phyloP scores from a whole-genome alignment of 2,113 vertebrate species.

The Siniperca knerii region DNA sequence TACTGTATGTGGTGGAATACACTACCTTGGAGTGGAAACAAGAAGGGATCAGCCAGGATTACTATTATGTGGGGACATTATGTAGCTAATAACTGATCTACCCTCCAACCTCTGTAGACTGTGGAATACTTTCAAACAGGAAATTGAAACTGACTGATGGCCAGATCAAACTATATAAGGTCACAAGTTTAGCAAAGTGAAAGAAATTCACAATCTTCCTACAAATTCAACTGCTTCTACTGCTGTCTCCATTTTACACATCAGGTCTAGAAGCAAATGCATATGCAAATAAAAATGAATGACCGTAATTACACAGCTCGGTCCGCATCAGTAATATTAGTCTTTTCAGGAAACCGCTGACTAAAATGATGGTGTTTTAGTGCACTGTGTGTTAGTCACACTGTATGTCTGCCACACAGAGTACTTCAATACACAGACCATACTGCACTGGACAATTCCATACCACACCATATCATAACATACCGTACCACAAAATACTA shows the following conservation, averaged over 20 bases:
- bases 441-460: background rate
- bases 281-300: background rate
- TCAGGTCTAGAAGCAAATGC: background rate
- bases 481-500: background rate
- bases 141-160: background rate
- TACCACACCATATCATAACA: background rate
- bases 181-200: background rate
- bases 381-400: too few relatives aligned
- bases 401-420: too few relatives aligned
- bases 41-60: background rate
- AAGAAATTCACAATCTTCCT: background rate
- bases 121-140: background rate
- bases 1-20: background rate
- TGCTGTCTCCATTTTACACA: background rate
- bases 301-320: background rate
- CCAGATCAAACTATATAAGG: background rate
- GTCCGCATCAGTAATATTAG: background rate
- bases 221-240: background rate
- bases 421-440: background rate
- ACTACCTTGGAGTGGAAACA: background rate
- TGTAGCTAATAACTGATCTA: background rate
- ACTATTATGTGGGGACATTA: background rate
- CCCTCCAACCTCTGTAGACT: conserved; percentile 1
- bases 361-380: too few relatives aligned
- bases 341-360: too few relatives aligned